phyloP scores from a whole-genome alignment of 2,113 vertebrate species.

The Oncorhynchus clarkii region DNA sequence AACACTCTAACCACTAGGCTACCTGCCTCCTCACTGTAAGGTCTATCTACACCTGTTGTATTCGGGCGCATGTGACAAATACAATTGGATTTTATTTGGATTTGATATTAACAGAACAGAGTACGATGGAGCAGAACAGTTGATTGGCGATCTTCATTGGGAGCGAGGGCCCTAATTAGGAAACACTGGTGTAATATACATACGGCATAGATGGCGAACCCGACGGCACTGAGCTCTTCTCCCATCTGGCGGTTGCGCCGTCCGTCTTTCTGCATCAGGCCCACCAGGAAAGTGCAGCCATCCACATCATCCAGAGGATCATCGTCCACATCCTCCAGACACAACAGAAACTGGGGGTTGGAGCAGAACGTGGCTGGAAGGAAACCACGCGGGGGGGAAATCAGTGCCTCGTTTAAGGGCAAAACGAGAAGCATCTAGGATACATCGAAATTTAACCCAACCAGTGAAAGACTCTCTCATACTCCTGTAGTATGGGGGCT shows the following conservation, averaged over 20 bases:
- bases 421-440: too few relatives aligned
- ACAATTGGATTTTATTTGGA: too few relatives aligned
- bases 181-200: background rate
- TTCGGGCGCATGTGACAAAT: too few relatives aligned
- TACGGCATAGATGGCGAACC: conserved; percentile 71
- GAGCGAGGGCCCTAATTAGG: background rate
- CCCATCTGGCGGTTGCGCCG: conserved; percentile 38
- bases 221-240: conserved; percentile 54
- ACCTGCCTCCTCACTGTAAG: too few relatives aligned
- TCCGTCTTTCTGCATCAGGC: conserved; percentile 73
- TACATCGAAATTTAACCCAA: too few relatives aligned
- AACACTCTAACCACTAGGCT: too few relatives aligned
- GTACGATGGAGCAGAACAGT: too few relatives aligned
- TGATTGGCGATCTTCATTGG: too few relatives aligned
- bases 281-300: conserved; percentile 73
- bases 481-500: too few relatives aligned
- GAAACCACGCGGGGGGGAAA: background rate
- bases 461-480: too few relatives aligned
- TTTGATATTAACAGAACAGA: too few relatives aligned
- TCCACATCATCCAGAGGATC: conserved; percentile 54
- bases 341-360: conserved; percentile 74
- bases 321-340: conserved; percentile 69
- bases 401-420: background rate
- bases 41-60: too few relatives aligned
- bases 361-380: conserved; percentile 69